A percentile compares a stretch with the other conserved stretches of the same genome.
Conservation (phyloP, 2,888 invertebrate genomes). For the Masnerella sp. region DNA sequence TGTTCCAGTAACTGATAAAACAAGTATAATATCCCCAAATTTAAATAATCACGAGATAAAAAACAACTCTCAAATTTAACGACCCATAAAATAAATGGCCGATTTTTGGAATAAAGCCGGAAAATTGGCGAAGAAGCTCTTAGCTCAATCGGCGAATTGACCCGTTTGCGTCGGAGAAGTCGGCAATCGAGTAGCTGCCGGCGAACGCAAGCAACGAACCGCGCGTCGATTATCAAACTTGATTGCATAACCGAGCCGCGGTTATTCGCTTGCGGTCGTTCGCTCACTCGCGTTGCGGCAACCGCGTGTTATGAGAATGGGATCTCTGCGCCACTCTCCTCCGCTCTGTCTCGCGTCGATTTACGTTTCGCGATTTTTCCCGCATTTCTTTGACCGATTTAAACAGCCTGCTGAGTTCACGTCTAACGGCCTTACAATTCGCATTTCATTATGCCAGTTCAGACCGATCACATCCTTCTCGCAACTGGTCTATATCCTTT, state of each 20-base stretch:
- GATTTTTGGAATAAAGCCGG: background rate
- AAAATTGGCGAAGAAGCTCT: no score
- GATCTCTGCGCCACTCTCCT: constrained; percentile 56
- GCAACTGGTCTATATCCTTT: constrained; percentile 1
- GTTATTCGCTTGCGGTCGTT: constrained; percentile 64
- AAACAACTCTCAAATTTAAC: no score
- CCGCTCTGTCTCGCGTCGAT: constrained; percentile 30
- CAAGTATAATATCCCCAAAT: no score
- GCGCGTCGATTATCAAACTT: constrained; percentile 66
- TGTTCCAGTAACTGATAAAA: no score
- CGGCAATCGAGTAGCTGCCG: constrained; percentile 27
- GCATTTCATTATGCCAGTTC: constrained; percentile 16
- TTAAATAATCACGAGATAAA: no score
- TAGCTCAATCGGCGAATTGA: no score
- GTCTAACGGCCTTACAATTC: constrained; percentile 12
- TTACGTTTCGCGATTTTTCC: constrained; percentile 53
- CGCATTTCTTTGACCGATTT: constrained; percentile 45
- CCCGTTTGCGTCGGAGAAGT: no score
- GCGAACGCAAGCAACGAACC: constrained; percentile 44
- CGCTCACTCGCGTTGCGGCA: constrained; percentile 56
- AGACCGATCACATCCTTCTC: constrained; percentile 3
- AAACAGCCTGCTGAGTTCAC: constrained; percentile 18
- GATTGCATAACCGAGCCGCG: constrained; percentile 64
- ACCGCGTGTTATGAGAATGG: constrained; percentile 60
- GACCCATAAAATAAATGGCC: no score